A percentile compares a stretch with the other conserved stretches of the same genome.
Evolutionary conservation across 2,113 vertebrate species (phyloP).

Genomic region (Promerops cafer): DNA sequence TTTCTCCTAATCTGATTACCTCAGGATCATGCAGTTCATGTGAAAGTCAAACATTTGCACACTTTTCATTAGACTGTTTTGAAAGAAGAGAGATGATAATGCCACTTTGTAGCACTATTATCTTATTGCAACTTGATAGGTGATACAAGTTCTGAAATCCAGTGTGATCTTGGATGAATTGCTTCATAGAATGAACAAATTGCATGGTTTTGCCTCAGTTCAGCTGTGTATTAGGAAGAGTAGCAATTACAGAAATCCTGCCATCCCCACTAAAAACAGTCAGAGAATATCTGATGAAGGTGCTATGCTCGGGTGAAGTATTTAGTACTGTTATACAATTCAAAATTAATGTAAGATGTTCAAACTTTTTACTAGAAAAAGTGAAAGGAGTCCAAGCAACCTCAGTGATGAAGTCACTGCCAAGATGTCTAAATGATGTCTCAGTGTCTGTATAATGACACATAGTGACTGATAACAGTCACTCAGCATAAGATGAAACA

Average conservation of each 20-base stretch:
- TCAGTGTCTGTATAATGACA: neutral
- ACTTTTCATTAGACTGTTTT: neutral
- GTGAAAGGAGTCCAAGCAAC: neutral
- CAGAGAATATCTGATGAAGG: neutral
- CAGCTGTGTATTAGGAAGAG: neutral
- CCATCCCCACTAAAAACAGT: neutral
- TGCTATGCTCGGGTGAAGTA: neutral
- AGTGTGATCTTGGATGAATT: neutral
- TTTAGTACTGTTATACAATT: neutral
- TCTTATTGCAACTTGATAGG: neutral
- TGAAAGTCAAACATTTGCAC: neutral
- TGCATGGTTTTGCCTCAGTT: neutral
- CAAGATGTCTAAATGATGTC: neutral
- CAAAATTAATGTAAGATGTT: neutral
- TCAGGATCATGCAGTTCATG: neutral
- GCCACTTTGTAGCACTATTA: neutral
- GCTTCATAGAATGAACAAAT: neutral
- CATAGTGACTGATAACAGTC: too few relatives aligned
- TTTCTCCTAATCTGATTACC: neutral
- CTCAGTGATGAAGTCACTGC: neutral
- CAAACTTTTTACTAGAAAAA: neutral
- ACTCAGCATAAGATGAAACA: neutral
- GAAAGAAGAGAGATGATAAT: neutral
- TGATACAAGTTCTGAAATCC: neutral
- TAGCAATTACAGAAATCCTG: neutral